These are phyloP conservation scores for Willowsia nigromaculata DNA, from an alignment of 2,888 invertebrate species.

Conservation along the genomic window DNA sequence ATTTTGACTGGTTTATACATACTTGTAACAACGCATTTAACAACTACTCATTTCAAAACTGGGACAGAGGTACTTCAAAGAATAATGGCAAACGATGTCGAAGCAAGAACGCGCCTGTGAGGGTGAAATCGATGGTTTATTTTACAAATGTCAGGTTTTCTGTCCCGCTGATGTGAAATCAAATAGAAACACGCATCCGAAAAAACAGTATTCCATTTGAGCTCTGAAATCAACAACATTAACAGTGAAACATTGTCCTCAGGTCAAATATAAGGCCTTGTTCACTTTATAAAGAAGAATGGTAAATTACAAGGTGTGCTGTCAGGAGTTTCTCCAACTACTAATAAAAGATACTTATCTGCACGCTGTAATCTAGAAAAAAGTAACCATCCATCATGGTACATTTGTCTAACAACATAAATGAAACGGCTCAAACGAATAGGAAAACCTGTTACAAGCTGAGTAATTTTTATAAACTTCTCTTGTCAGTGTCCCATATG, in stretches of 20 bases:
- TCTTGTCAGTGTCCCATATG: background rate
- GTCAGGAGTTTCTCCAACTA: constrained; percentile 4
- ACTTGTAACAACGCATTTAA: background rate
- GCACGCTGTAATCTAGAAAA: constrained; percentile 22
- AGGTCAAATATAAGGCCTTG: constrained; percentile 23
- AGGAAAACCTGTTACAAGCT: background rate
- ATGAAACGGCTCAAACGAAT: background rate
- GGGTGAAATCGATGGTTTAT: background rate
- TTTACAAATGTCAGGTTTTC: background rate
- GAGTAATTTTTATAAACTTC: background rate
- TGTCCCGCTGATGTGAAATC: background rate
- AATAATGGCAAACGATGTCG: background rate
- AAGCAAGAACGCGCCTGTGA: background rate
- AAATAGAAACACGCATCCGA: background rate
- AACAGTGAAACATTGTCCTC: constrained; percentile 27
- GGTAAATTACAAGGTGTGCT: constrained; percentile 29
- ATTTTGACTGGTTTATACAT: background rate
- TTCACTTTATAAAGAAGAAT: background rate
- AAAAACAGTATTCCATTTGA: background rate
- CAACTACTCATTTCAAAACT: background rate
- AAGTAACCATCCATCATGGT: constrained; percentile 17
- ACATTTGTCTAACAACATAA: background rate
- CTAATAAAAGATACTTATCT: constrained; percentile 14
- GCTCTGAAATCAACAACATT: background rate
- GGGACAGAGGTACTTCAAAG: background rate